Evolutionary conservation across 2,888 invertebrate species (phyloP).

Genomic region (Rhingia rostrata): DNA sequence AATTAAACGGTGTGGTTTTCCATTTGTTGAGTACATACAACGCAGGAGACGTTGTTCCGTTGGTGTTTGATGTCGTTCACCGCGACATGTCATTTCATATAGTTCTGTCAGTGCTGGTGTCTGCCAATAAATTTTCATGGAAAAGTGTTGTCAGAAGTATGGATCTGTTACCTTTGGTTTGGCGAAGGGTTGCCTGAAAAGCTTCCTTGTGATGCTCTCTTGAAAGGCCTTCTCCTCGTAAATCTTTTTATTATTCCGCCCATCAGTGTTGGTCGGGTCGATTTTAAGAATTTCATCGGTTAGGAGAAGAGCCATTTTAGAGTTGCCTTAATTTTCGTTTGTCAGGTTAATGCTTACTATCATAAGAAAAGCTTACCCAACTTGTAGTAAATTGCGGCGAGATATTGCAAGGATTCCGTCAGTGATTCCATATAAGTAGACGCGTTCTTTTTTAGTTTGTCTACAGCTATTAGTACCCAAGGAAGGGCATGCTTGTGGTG

Average conservation of each 20-base stretch:
- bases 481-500: constrained; percentile 74
- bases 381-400: constrained; percentile 12
- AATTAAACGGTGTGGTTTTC: constrained; percentile 75
- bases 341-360: not conserved
- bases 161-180: not conserved
- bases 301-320: constrained; percentile 19
- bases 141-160: not conserved
- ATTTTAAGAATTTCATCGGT: constrained; percentile 71
- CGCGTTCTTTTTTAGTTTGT: not conserved
- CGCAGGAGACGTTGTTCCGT: constrained; percentile 78
- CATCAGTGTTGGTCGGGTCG: constrained; percentile 67
- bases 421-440: not conserved
- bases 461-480: constrained; percentile 77
- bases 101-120: constrained; percentile 27
- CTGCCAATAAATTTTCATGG: not conserved
- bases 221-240: constrained; percentile 8
- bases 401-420: constrained; percentile 5
- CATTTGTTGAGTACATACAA: constrained; percentile 79
- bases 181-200: constrained; percentile 4
- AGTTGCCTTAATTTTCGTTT: constrained; percentile 9
- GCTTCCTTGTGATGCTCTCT: constrained; percentile 2
- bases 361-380: not conserved
- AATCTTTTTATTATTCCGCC: constrained; percentile 16
- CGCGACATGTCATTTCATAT: constrained; percentile 82
- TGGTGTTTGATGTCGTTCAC: constrained; percentile 83